phyloP scores from a whole-genome alignment of 2,888 invertebrate genomes.

The Apoda limacodes region DNA sequence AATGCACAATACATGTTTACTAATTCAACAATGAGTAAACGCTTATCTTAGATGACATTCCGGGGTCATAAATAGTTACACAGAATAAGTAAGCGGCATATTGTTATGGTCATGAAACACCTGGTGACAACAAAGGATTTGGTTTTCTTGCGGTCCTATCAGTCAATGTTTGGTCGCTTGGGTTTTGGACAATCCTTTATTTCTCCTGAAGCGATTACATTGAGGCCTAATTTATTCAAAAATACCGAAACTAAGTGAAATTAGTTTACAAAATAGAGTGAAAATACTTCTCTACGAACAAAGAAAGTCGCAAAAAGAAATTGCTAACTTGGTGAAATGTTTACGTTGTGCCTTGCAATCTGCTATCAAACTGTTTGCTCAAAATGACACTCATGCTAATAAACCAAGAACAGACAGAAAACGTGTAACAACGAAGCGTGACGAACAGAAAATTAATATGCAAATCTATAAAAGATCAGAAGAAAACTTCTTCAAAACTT shows the following conservation, averaged over 20 bases:
- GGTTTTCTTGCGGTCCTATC: background rate
- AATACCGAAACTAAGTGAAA: conserved; percentile 6
- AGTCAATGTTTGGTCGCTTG: conserved; percentile 4
- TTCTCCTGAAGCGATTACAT: conserved; percentile 5
- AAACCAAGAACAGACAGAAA: conserved; percentile 16
- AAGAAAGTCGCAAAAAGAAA: conserved; percentile 6
- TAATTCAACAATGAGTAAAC: conserved; percentile 4
- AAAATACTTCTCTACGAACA: conserved; percentile 5
- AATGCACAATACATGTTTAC: conserved; percentile 3
- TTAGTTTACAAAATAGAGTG: conserved; percentile 5
- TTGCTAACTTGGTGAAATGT: too few species aligned
- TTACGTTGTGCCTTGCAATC: too few species aligned
- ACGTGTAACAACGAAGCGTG: conserved; percentile 14
- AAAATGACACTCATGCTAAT: conserved; percentile 14
- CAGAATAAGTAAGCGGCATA: conserved; percentile 3
- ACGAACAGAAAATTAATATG: conserved; percentile 13
- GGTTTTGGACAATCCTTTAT: conserved; percentile 4
- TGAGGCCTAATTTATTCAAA: conserved; percentile 1
- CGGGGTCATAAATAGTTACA: conserved; percentile 2
- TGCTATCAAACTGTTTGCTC: conserved; percentile 13
- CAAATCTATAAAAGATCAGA: conserved; percentile 15
- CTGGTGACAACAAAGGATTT: conserved; percentile 5
- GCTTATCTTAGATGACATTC: conserved; percentile 1
- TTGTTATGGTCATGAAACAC: conserved; percentile 6
- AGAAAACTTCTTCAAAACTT: conserved; percentile 15